These are phyloP conservation scores for Hedychridium roseum DNA, from an alignment of 2,888 invertebrate species.

Conservation along the genomic window DNA sequence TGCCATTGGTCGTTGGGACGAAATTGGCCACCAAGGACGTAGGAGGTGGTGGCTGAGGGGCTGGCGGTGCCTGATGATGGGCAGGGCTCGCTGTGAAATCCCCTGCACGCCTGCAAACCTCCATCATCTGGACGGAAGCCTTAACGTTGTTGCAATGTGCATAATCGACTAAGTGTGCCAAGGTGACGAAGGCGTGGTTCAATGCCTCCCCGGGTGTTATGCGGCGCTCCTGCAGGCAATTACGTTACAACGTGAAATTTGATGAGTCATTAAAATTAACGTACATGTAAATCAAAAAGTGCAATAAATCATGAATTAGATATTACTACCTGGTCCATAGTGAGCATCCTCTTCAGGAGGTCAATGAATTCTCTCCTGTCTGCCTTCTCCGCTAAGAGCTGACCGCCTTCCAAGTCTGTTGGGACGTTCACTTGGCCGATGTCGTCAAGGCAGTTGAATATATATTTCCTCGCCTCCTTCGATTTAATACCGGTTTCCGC, in stretches of 20 bases:
- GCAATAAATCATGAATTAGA: constrained; percentile 50
- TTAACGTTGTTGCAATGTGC: constrained; percentile 97
- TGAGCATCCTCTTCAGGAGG: constrained; percentile 96
- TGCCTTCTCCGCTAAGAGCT: constrained; percentile 94
- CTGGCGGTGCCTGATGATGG: constrained; percentile 68
- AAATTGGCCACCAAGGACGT: constrained; percentile 77
- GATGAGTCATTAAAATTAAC: too few relatives aligned
- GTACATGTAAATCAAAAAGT: not conserved
- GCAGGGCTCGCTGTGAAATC: constrained; percentile 63
- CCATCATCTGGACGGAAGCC: constrained; percentile 98
- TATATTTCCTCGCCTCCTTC: constrained; percentile 99
- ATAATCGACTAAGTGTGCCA: constrained; percentile 94
- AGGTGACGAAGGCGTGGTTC: constrained; percentile 92
- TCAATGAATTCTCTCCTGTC: constrained; percentile 98
- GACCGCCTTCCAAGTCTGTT: constrained; percentile 96
- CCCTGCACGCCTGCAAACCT: constrained; percentile 71
- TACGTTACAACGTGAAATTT: too few relatives aligned
- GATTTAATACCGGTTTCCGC: constrained; percentile 97
- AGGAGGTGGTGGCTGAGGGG: constrained; percentile 64
- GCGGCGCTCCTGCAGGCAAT: constrained; percentile 81
- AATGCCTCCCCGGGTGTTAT: constrained; percentile 96
- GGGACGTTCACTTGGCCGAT: constrained; percentile 97
- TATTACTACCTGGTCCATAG: constrained; percentile 90
- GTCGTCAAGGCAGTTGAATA: constrained; percentile 99
- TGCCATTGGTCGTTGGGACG: constrained; percentile 79